Conservation (phyloP, 2,113 vertebrate species). For the Notothenia coriiceps region DNA sequence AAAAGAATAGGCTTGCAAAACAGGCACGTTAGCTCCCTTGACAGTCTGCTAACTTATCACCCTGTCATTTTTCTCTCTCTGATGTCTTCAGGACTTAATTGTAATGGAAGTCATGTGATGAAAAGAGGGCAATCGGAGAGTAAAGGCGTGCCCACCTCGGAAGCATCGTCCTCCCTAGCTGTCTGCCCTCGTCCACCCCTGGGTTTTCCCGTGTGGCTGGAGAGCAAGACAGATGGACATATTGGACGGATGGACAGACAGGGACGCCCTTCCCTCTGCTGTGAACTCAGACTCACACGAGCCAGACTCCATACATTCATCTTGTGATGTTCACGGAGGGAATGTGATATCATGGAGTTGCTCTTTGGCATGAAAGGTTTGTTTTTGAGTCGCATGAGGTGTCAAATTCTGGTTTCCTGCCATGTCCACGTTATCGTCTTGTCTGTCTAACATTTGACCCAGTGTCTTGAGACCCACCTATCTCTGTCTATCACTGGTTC, state of each 20-base stretch:
- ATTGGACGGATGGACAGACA: conserved; percentile 38
- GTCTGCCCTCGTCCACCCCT: conserved; percentile 46
- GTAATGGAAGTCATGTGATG: conserved; percentile 62
- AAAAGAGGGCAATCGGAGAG: conserved; percentile 25
- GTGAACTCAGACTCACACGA: conserved; percentile 64
- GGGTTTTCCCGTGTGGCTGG: conserved; percentile 56
- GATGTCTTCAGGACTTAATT: conserved; percentile 47
- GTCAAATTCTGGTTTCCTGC: conserved; percentile 31
- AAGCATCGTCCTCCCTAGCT: conserved; percentile 47
- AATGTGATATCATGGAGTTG: conserved; percentile 9
- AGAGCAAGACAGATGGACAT: conserved; percentile 59
- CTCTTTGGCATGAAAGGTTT: conserved; percentile 7
- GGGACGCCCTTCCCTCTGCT: conserved; percentile 54
- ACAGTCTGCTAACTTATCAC: conserved; percentile 69
- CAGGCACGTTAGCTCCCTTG: conserved; percentile 50
- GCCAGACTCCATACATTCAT: conserved; percentile 30
- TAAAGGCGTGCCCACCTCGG: conserved; percentile 35
- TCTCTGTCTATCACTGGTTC: conserved; percentile 34
- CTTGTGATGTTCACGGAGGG: conserved; percentile 43
- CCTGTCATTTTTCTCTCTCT: conserved; percentile 31
- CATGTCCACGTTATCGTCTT: not conserved
- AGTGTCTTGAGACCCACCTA: conserved; percentile 50
- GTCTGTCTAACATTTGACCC: conserved; percentile 57
- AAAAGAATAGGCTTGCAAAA: conserved; percentile 64
- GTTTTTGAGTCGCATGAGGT: not conserved